These are phyloP conservation scores for Anthopleura xanthogrammica DNA, from an alignment of 92 coral and sea anemone genomes.

Conservation along the genomic window DNA sequence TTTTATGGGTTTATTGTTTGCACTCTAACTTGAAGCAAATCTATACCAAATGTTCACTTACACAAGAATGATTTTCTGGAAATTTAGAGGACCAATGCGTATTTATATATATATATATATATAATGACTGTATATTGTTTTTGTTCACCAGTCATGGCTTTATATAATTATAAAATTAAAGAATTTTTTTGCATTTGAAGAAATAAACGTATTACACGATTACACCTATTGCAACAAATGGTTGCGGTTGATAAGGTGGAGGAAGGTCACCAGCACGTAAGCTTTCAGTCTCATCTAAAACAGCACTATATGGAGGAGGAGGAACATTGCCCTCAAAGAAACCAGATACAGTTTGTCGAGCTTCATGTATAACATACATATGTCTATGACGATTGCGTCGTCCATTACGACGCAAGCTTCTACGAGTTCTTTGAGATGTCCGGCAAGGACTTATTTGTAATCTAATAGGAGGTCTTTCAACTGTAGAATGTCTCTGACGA, in stretches of 20 bases:
- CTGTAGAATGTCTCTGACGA: constrained; percentile 63
- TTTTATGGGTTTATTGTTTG: too few relatives aligned
- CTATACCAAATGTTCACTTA: too few relatives aligned
- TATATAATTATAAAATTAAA: constrained; percentile 21
- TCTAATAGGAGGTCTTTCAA: constrained; percentile 70
- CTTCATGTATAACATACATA: constrained; percentile 61
- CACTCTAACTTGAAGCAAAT: too few relatives aligned
- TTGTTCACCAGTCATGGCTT: background rate
- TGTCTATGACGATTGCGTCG: constrained; percentile 61
- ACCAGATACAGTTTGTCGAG: constrained; percentile 83
- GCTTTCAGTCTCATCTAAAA: constrained; percentile 80
- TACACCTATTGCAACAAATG: constrained; percentile 72
- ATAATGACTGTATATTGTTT: background rate
- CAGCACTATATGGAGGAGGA: constrained; percentile 87
- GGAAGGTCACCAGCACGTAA: constrained; percentile 84
- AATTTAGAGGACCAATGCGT: too few relatives aligned
- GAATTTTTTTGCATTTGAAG: background rate
- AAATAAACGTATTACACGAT: constrained; percentile 47
- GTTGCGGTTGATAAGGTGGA: constrained; percentile 61
- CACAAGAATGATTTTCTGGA: too few relatives aligned
- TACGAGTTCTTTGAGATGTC: constrained; percentile 57
- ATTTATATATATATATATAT: too few relatives aligned
- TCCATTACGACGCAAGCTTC: constrained; percentile 39
- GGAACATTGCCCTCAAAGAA: constrained; percentile 92
- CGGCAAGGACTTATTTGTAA: constrained; percentile 55